Evolutionary conservation across 1,140 invertebrate genomes (phyloP), one percentile per base, ranked within the genome.

Genomic region (Pseudomyrmex flavicornis): DNA sequence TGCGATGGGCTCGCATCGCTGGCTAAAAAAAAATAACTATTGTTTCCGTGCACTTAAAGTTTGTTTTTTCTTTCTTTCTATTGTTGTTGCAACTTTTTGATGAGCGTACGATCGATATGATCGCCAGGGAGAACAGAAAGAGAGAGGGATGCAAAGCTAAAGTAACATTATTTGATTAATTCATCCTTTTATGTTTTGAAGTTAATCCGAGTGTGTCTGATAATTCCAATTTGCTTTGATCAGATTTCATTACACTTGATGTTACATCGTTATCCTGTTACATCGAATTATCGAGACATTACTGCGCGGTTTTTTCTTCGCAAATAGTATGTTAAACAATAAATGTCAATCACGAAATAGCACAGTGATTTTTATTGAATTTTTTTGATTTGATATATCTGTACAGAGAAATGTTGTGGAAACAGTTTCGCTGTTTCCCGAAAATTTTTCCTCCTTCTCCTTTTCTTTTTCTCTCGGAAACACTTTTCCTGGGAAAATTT

Each of bases 401-500:
- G 46, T 70, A 17, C 50, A 44, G 20, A 12, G 9, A 13, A n/a
- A 54, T 46, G 48, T 80, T 7, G 44, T 46, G 35, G 7, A 79
- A 79, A 79, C 44, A 59, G 66, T 50, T 4, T 48, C 26, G 26
- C 13, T 20, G 7, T 46, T 9, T 2, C 2, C 17, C 44, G 66
- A 72, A 61, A 80, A 70, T 68, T 80, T 46, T 59, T 22, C 17
- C n/a, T 17, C n/a, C 17, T 52, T 35, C 35, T 35, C 35, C 35
- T 35, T 7, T 5, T 35, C 35, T 35, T 35, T 35, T 35, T 35
- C 15, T 12, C 35, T 58, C 63, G 75, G 75, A 35, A 79, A 69
- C 65, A 52, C n/a, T 79, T 79, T 70, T 46, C 66, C 76, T 80
- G 76, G 76, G 54, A 80, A 80, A 72, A 80, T 80, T 80, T 80